These are phyloP conservation scores for Hirundo rustica DNA, from an alignment of 2,797 vertebrate genomes.

Conservation along the genomic window DNA sequence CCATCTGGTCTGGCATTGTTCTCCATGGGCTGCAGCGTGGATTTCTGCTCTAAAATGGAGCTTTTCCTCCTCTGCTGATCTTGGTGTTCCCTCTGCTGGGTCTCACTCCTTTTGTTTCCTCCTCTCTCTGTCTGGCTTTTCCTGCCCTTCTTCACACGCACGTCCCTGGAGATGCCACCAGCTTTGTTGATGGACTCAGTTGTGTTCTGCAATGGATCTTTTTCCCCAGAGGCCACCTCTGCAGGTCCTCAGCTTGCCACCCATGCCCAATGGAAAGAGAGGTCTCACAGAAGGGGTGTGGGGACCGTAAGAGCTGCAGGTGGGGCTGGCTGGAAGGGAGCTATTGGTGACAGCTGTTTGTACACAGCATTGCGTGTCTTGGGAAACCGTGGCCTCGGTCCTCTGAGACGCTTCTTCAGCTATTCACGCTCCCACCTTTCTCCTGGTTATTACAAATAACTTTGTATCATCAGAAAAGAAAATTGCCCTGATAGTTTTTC, in stretches of 20 bases:
- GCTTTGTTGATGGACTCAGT: not conserved
- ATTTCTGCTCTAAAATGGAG: not conserved
- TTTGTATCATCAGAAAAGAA: not conserved
- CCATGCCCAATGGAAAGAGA: fast-evolving
- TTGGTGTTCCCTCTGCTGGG: not conserved
- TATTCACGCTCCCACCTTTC: not conserved
- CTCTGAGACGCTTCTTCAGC: not conserved
- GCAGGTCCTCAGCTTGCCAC: not conserved
- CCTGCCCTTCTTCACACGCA: fast-evolving
- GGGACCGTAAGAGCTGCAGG: fast-evolving
- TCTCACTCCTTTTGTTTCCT: not conserved
- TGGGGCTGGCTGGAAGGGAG: not conserved
- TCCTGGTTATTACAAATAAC: not conserved
- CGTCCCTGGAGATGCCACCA: not conserved
- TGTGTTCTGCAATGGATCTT: not conserved
- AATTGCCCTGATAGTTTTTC: not conserved
- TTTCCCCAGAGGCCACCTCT: not conserved
- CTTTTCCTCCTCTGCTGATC: not conserved
- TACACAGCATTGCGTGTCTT: fast-evolving
- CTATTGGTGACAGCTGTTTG: not conserved
- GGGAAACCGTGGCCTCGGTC: fast-evolving
- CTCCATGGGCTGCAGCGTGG: not conserved
- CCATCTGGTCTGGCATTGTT: not conserved
- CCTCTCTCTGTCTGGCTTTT: not conserved
- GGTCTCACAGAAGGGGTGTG: not conserved